Base-by-base conservation (phyloP, 2,888 invertebrate genomes). In the Nowickia ferox region DNA sequence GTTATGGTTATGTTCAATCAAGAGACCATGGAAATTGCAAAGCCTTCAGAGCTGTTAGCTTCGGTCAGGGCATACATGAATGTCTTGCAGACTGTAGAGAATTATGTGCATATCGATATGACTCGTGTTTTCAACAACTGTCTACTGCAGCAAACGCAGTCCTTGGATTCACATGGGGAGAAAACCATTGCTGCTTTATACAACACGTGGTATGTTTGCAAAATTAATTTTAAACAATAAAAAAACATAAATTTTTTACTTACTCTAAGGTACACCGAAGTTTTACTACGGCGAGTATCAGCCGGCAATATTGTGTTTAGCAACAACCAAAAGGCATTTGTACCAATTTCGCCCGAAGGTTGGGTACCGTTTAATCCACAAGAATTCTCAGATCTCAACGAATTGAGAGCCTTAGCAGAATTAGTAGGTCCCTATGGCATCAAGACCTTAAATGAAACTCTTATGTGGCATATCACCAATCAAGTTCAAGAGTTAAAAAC, bases 1-100 rank as follows among this genome's bases (percentile, higher is more conserved):
- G 98, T 98, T 4, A 99, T 99, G 98, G 98, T 98, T 0, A 99
- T 98, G 98, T 98, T 97, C 90, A 98, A 98, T 93, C 95, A 97
- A 75, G 98, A 99, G 88, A 98, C 98, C 0, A 97, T 96, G 93
- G 99, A 99, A 94, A 99, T 99, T 87, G 98, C 99, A 2, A 99
- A 99, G 93, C 99, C 99, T 1, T 98, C 98, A 0, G 99, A 99
- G 92, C 93, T 99, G 17, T 94, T 99, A 75, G 97, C 97, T 17
- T 98, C 98, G 90, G 98, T 99, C 1, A 94, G 97, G 87, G 97
- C 98, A 1, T 98, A 99, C 90, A 99, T 99, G 99, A 98, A 97
- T 93, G 99, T 99, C 0, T 93, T 99, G 57, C 99, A 99, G 93
- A 98, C 98, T 11, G 97, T 99, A 9, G 99, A 99, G 93, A 99